A percentile compares a stretch with the other conserved stretches of the same genome.
phyloP scores from a whole-genome alignment of 2,113 vertebrate genomes.

The Mobula birostris region DNA sequence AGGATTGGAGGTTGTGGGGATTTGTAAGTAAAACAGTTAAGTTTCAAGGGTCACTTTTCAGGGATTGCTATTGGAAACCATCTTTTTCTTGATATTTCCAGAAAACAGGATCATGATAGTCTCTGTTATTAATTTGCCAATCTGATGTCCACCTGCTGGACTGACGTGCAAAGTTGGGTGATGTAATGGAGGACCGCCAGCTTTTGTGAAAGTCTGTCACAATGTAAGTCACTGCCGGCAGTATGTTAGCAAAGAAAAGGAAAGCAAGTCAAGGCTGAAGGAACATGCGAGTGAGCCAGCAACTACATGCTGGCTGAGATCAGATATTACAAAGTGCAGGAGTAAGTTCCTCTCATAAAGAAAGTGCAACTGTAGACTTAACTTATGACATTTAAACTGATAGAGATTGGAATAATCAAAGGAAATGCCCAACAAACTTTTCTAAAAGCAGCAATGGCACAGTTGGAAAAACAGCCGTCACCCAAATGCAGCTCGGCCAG shows the following conservation, averaged over 20 bases:
- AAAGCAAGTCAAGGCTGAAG: background rate
- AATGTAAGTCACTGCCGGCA: background rate
- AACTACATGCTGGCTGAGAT: background rate
- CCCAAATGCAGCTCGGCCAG: background rate
- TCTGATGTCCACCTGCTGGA: background rate
- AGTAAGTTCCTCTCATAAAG: background rate
- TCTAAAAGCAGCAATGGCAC: background rate
- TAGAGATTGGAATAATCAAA: background rate
- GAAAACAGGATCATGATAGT: background rate
- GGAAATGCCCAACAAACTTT: background rate
- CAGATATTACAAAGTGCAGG: background rate
- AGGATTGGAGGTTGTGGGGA: background rate
- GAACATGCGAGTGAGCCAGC: background rate
- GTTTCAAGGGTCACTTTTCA: background rate
- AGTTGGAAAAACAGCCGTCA: constrained; percentile 22
- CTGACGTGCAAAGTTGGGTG: background rate
- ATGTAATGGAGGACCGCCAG: background rate
- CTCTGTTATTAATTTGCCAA: background rate
- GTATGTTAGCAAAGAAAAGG: background rate
- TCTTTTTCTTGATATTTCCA: background rate
- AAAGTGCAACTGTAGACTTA: background rate
- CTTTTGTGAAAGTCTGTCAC: background rate
- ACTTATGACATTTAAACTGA: background rate
- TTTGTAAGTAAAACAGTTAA: background rate
- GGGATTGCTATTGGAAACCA: background rate